Evolutionary conservation across 2,113 vertebrate genomes (phyloP).

Genomic region (Delphinapterus leucas): DNA sequence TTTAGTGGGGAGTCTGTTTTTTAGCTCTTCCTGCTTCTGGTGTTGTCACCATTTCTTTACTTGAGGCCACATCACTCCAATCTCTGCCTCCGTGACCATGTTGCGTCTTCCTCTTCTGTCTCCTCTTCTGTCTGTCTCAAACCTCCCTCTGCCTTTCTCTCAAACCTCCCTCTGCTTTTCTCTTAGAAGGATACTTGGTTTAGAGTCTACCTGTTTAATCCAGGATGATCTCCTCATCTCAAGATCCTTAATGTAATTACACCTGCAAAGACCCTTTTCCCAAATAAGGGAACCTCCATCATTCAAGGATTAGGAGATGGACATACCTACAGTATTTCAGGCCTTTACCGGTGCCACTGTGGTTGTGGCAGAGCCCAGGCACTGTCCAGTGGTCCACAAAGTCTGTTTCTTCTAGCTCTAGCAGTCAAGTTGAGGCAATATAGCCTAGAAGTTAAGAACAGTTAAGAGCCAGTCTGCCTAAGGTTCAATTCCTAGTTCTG

Average conservation of each 20-base stretch:
- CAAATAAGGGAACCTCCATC: not conserved
- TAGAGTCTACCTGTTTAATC: not conserved
- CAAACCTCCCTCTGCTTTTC: not conserved
- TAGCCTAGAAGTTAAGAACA: not conserved
- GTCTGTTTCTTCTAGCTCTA: not conserved
- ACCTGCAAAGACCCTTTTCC: not conserved
- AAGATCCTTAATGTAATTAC: not conserved
- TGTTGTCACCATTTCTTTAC: not conserved
- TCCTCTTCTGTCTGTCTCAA: not conserved
- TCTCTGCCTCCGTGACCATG: fast-evolving
- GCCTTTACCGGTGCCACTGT: not conserved
- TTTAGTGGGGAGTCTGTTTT: not conserved
- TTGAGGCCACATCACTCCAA: not conserved
- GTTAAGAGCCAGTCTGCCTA: not conserved
- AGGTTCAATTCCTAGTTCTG: not conserved
- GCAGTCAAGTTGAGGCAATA: not conserved
- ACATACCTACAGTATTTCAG: not conserved
- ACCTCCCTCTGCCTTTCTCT: not conserved
- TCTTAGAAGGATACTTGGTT: not conserved
- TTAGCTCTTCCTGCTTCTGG: not conserved
- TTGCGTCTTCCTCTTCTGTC: not conserved
- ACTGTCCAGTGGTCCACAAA: not conserved
- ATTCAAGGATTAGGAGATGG: not conserved
- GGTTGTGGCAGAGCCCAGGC: not conserved
- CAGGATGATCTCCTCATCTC: not conserved